phyloP scores from a whole-genome alignment of 2,113 vertebrate species.

The Ornithorhynchus anatinus region DNA sequence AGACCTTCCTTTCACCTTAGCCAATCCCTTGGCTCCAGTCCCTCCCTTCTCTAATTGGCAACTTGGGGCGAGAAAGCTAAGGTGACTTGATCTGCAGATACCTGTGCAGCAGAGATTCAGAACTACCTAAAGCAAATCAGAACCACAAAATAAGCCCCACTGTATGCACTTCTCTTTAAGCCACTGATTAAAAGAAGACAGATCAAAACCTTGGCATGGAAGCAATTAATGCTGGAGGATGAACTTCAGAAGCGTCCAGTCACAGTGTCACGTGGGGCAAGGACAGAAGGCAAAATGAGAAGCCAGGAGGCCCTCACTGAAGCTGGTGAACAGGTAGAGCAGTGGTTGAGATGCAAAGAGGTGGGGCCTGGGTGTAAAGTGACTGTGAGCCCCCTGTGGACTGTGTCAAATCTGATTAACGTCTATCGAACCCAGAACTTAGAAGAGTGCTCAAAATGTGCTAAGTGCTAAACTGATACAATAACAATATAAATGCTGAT shows the following conservation, averaged over 20 bases:
- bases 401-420: no score
- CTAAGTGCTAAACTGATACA: no score
- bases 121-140: neutral
- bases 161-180: no score
- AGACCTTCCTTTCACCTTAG: slow-evolving; percentile 9
- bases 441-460: no score
- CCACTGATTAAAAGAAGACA: neutral
- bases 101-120: neutral
- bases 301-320: neutral
- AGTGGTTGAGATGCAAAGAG: neutral
- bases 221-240: neutral
- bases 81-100: neutral
- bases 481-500: no score
- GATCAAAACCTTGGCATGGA: neutral
- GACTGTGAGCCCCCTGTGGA: no score
- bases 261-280: neutral
- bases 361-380: neutral
- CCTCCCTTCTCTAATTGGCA: slow-evolving; percentile 26
- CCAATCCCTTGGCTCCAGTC: neutral
- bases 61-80: neutral
- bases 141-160: neutral
- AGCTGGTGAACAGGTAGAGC: neutral
- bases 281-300: neutral
- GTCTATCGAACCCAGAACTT: no score
- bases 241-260: neutral